Evolutionary conservation across 2,113 vertebrate genomes (phyloP).

Genomic region (Eulemur macaco): DNA sequence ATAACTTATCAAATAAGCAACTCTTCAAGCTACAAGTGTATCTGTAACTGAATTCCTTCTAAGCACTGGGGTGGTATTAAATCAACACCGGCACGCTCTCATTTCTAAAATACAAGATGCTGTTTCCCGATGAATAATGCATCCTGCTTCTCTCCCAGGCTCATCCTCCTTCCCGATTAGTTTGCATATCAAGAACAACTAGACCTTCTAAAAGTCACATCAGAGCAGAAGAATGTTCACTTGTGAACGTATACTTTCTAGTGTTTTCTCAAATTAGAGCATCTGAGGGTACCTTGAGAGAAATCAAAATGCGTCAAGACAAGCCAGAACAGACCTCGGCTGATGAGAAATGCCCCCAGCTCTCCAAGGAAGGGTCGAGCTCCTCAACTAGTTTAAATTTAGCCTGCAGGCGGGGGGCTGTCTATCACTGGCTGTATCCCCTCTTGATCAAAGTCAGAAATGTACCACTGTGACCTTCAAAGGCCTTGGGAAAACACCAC

Average conservation of each 20-base stretch:
- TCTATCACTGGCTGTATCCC: neutral
- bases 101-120: neutral
- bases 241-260: neutral
- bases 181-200: conserved; percentile 33
- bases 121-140: conserved; percentile 23
- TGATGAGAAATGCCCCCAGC: neutral
- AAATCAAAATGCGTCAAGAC: neutral
- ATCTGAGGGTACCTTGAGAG: neutral
- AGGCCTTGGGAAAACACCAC: neutral
- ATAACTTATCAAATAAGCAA: neutral
- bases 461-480: neutral
- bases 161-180: neutral
- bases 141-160: neutral
- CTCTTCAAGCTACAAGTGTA: neutral
- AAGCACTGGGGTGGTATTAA: neutral
- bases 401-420: neutral
- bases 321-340: rapidly evolving
- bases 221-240: neutral
- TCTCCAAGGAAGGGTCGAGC: rapidly evolving
- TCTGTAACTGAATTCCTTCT: neutral
- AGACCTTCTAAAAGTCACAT: conserved; percentile 27
- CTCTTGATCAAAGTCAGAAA: neutral
- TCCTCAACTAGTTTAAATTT: neutral
- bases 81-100: neutral
- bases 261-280: neutral